Base-by-base conservation (phyloP, 1,140 invertebrate species). In the Tetramorium alpestre region DNA sequence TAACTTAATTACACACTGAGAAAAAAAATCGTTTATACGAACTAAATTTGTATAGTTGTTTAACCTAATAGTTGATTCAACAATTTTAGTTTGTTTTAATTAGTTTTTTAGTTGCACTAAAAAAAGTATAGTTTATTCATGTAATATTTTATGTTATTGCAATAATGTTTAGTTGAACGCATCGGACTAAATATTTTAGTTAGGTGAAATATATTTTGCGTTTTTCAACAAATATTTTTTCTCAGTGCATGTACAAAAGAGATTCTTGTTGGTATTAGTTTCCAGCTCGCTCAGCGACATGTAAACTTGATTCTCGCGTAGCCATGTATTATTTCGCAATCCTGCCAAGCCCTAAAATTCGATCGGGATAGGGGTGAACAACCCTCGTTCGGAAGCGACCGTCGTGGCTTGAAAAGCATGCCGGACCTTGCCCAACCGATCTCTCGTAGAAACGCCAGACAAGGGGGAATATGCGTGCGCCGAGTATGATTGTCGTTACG, bases 361-460 rank as follows among this genome's bases (percentile, higher is more conserved):
- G 80, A 84, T 84, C 62, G 44, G 76, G 41, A 78, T 41, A 77
- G 85, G 87, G 87, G 87, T 87, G 87, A 88, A 67, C 38, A 87
- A 76, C 85, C 86, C 80, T 75, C 77, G 60, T 67, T 72, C 47
- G 62, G 67, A 85, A 85, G 69, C 56, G 69, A 58, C 62, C 18
- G 60, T 86, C 62, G 58, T 60, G 49, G 75, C 77, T 85, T 85
- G 80, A 60, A 76, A 85, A 78, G 80, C 86, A 67, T 67, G 49
- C 88, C 88, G 81, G 88, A 89, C 88, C 88, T 88, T 89, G 51
- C 88, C 69, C 86, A 89, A 89, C 86, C 85, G 38, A 76, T 75
- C 81, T 82, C 65, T 60, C 56, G 58, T 87, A 73, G 85, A 75
- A 75, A 76, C 76, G 51, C 41, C 64, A 69, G 72, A 49, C 72